Conservation (phyloP, 2,797 vertebrate genomes). For the Sphaeramia orbicularis region DNA sequence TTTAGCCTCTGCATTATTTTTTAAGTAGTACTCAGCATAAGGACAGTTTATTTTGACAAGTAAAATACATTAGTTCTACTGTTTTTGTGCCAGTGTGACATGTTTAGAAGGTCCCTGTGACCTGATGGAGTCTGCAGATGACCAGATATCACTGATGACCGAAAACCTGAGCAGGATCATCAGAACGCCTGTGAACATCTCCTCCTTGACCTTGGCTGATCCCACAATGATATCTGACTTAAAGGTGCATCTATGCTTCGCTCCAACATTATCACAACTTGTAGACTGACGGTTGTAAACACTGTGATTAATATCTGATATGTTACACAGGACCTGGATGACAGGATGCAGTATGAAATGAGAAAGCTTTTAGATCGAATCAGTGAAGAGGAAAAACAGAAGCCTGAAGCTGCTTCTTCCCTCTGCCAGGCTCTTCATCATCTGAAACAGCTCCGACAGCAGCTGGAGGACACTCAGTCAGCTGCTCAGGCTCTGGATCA, state of each 20-base stretch:
- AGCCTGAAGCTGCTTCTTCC: constrained; percentile 64
- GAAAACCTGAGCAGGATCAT: constrained; percentile 73
- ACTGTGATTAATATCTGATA: constrained; percentile 4
- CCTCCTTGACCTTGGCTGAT: constrained; percentile 69
- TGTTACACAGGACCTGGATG: constrained; percentile 66
- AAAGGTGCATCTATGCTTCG: constrained; percentile 63
- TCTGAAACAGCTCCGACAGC: constrained; percentile 78
- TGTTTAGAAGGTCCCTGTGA: constrained; percentile 79
- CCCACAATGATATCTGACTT: constrained; percentile 50
- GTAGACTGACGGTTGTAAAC: neutral
- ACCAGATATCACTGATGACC: constrained; percentile 70
- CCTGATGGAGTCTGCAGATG: constrained; percentile 79
- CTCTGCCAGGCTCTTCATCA: constrained; percentile 73
- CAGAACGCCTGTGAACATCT: constrained; percentile 69
- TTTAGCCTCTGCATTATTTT: no score
- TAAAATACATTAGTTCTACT: neutral
- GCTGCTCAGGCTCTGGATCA: constrained; percentile 79
- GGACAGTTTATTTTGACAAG: neutral
- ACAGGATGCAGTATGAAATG: constrained; percentile 75
- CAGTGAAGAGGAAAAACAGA: constrained; percentile 49
- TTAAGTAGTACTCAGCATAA: neutral
- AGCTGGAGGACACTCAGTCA: constrained; percentile 71
- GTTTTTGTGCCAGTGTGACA: constrained; percentile 75
- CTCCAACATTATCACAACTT: neutral
- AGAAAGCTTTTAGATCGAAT: constrained; percentile 75